Percentiles rank a stretch among this genome's conserved stretches.
These are phyloP conservation scores for Pimephales promelas DNA, from an alignment of 2,113 vertebrate species.

Conservation along the genomic window DNA sequence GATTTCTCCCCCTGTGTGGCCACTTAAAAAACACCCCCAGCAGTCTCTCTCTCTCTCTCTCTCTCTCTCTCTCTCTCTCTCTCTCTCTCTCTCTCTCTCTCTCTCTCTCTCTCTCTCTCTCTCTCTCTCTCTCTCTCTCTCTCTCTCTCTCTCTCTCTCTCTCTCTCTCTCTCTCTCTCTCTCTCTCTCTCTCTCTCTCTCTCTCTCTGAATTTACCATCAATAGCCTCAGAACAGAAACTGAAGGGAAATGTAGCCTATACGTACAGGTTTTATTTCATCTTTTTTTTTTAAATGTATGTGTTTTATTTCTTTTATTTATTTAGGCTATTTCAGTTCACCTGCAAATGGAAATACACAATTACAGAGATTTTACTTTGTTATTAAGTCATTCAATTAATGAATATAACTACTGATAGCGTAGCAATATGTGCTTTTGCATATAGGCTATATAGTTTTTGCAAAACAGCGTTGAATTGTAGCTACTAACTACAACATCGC, in stretches of 20 bases:
- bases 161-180: conserved; percentile 46
- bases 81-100: conserved; percentile 22
- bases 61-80: conserved; percentile 45
- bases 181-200: conserved; percentile 30
- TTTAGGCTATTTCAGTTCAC: not conserved
- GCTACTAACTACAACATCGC: not conserved
- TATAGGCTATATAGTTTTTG: not conserved
- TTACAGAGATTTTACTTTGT: not conserved
- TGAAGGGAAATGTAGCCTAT: not conserved
- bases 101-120: conserved; percentile 39
- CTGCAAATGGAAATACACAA: not conserved
- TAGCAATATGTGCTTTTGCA: not conserved
- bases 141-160: conserved; percentile 49
- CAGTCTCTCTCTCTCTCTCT: conserved; percentile 51
- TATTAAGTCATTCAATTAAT: not conserved
- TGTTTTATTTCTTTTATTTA: too few species aligned
- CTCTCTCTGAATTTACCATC: conserved; percentile 17
- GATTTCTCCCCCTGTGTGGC: conserved; percentile 67
- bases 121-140: conserved; percentile 40
- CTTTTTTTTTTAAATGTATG: too few species aligned
- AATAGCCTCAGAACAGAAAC: not conserved
- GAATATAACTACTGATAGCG: not conserved
- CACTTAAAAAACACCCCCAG: conserved; percentile 67
- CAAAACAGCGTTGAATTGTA: not conserved
- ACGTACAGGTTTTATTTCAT: not conserved